A percentile compares a stretch with the other conserved stretches of the same genome.
These are phyloP conservation scores for Lysandra coridon DNA, from an alignment of 2,888 invertebrate genomes.

Conservation along the genomic window DNA sequence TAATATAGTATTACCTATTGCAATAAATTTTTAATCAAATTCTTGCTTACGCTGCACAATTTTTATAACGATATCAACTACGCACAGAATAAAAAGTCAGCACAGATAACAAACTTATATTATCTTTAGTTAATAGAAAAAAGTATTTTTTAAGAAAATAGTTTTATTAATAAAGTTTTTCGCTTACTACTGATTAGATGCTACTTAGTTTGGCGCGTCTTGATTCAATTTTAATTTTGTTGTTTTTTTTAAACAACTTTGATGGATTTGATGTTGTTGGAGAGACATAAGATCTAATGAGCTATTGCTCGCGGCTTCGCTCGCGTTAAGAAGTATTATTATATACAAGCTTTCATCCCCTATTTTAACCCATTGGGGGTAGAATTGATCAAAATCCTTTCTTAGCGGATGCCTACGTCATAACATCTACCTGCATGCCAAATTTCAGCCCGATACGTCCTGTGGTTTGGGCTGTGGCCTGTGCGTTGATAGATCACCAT, in stretches of 20 bases:
- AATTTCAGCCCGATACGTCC: no score
- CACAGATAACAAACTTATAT: neutral
- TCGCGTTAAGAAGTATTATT: no score
- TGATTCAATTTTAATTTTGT: neutral
- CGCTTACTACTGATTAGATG: neutral
- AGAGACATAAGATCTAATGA: neutral
- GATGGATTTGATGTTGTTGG: neutral
- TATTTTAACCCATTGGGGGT: no score
- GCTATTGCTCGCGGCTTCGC: no score
- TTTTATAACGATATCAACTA: neutral
- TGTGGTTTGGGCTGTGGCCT: no score
- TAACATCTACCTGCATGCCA: no score
- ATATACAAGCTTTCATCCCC: no score
- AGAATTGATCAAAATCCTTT: no score
- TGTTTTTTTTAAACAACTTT: neutral
- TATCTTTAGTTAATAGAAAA: neutral
- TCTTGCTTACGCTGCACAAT: neutral
- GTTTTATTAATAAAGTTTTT: constrained; percentile 1
- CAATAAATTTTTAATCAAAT: neutral
- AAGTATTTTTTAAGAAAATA: neutral
- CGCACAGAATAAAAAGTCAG: neutral
- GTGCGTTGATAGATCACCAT: no score
- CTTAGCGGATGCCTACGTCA: no score
- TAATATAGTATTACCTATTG: neutral
- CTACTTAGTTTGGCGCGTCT: neutral